Conservation (phyloP, 2,888 invertebrate genomes). For the Lasioglossum calceatum region DNA sequence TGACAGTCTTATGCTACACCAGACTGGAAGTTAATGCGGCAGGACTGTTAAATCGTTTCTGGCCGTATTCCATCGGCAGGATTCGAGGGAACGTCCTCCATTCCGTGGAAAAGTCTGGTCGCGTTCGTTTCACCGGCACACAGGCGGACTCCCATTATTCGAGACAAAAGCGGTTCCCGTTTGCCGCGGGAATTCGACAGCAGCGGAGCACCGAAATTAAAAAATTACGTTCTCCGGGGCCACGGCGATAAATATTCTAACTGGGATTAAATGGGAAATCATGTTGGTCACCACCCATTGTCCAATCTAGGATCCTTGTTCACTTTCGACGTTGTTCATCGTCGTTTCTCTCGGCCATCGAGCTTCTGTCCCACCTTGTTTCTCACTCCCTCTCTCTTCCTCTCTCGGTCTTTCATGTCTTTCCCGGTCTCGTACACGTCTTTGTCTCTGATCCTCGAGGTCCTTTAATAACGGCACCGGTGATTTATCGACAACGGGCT, state of each 20-base stretch:
- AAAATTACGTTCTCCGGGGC: constrained; percentile 41
- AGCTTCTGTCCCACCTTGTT: not conserved
- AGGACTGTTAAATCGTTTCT: not conserved
- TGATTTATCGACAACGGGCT: constrained; percentile 76
- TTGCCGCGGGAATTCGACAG: constrained; percentile 14
- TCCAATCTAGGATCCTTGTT: constrained; percentile 51
- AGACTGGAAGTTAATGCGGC: not conserved
- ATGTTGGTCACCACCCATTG: constrained; percentile 46
- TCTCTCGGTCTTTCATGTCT: not conserved
- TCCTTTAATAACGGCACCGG: constrained; percentile 69
- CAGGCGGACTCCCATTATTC: constrained; percentile 15
- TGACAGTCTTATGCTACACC: too few species aligned
- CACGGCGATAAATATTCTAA: constrained; percentile 52
- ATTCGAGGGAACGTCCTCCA: not conserved
- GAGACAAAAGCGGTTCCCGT: not conserved
- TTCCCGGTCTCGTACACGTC: constrained; percentile 25
- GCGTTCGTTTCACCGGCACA: not conserved
- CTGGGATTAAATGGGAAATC: constrained; percentile 48
- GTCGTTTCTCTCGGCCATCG: constrained; percentile 18
- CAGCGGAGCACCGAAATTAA: constrained; percentile 13
- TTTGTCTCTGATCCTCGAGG: constrained; percentile 62
- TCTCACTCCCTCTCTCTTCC: not conserved
- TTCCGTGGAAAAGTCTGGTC: not conserved
- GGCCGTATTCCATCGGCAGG: not conserved
- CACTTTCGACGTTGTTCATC: constrained; percentile 38